Conservation (phyloP, 2,797 vertebrate genomes). For the Eutrigla gurnardus region DNA sequence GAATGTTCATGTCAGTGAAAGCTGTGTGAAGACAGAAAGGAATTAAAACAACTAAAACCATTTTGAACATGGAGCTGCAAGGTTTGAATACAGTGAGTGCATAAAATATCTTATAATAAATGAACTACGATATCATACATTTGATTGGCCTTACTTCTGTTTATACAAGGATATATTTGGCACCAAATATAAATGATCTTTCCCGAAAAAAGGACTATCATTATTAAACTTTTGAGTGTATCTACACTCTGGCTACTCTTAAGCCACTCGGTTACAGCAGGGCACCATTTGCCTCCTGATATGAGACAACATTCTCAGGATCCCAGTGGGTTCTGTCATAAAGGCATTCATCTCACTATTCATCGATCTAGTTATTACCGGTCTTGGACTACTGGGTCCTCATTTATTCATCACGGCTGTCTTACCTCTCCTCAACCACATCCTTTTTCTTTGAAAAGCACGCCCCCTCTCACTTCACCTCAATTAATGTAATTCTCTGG, state of each 20-base stretch:
- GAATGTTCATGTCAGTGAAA: neutral
- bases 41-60: constrained; percentile 5
- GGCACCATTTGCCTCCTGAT: constrained; percentile 24
- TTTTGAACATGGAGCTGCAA: neutral
- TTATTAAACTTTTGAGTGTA: neutral
- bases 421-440: constrained; percentile 48
- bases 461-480: constrained; percentile 59
- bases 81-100: neutral
- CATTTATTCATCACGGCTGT: constrained; percentile 56
- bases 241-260: constrained; percentile 8
- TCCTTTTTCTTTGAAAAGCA: constrained; percentile 50
- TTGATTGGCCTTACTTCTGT: too few species aligned
- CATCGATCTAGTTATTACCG: constrained; percentile 67
- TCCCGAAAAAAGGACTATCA: neutral
- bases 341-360: constrained; percentile 55
- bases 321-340: constrained; percentile 49
- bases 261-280: constrained; percentile 12
- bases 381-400: constrained; percentile 57
- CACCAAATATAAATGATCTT: neutral
- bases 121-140: neutral
- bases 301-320: constrained; percentile 33
- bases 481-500: constrained; percentile 75
- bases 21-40: neutral
- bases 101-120: neutral
- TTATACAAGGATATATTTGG: neutral